phyloP scores from a whole-genome alignment of 2,888 invertebrate genomes.

The Heliconius charithonia region DNA sequence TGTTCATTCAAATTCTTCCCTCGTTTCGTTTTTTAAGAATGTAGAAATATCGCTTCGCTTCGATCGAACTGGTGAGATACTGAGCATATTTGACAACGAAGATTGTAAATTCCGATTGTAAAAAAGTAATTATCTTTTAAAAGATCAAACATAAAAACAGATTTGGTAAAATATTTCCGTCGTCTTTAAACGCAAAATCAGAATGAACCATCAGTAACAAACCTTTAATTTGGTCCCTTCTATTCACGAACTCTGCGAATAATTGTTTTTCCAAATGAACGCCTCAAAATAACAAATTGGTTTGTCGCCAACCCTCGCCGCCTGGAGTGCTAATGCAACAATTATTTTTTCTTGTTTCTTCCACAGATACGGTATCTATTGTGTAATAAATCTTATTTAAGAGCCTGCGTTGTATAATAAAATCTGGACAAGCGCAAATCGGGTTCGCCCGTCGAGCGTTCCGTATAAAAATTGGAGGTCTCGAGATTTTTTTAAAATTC shows the following conservation, averaged over 20 bases:
- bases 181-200: constrained; percentile 57
- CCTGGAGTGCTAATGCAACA: constrained; percentile 44
- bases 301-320: constrained; percentile 62
- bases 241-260: constrained; percentile 63
- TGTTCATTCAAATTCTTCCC: background rate
- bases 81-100: background rate
- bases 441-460: no score
- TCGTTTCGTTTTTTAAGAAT: constrained; percentile 1
- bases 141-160: constrained; percentile 35
- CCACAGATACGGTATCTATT: constrained; percentile 36
- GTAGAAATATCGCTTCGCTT: background rate
- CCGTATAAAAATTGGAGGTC: no score
- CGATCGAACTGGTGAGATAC: background rate
- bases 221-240: constrained; percentile 76
- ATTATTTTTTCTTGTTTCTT: constrained; percentile 44
- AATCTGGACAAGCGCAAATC: no score
- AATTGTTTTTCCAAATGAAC: constrained; percentile 81
- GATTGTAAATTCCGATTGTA: background rate
- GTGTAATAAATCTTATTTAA: constrained; percentile 26
- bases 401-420: constrained; percentile 14
- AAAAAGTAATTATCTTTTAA: constrained; percentile 20
- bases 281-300: constrained; percentile 81
- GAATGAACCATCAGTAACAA: constrained; percentile 64
- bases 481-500: no score
- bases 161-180: constrained; percentile 46